phyloP scores from a whole-genome alignment of 2,113 vertebrate genomes.

The Melanerpes aurifrons region DNA sequence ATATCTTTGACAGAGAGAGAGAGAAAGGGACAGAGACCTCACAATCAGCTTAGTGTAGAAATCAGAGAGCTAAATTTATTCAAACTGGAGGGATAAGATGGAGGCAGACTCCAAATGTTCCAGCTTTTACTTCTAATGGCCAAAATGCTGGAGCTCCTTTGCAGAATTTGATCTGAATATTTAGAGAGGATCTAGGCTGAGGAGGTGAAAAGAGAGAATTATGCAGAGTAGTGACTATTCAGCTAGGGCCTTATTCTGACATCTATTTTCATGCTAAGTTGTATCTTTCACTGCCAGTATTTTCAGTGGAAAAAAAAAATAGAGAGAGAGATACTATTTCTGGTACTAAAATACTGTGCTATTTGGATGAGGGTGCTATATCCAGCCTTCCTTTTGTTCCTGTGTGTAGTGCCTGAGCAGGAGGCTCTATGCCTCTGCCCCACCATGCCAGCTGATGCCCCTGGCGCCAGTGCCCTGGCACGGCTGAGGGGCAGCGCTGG shows the following conservation, averaged over 20 bases:
- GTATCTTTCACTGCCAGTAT: conserved; percentile 56
- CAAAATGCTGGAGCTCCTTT: conserved; percentile 15
- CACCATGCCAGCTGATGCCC: not conserved
- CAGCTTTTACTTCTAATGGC: conserved; percentile 18
- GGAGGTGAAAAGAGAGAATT: conserved; percentile 58
- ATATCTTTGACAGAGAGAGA: not conserved
- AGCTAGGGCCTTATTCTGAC: conserved; percentile 52
- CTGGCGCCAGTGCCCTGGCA: not conserved
- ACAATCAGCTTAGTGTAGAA: not conserved
- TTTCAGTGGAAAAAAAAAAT: not conserved
- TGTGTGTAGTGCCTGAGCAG: not conserved
- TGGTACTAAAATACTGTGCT: conserved; percentile 8
- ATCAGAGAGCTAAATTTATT: conserved; percentile 29
- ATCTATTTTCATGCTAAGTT: conserved; percentile 70
- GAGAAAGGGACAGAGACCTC: not conserved
- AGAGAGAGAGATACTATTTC: conserved; percentile 15
- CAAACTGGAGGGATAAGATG: not conserved
- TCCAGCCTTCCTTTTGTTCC: not conserved
- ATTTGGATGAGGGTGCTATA: conserved; percentile 23
- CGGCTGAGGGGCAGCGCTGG: not conserved
- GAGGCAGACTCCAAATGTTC: conserved; percentile 8
- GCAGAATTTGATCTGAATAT: conserved; percentile 58
- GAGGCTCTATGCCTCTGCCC: not conserved
- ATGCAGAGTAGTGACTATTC: conserved; percentile 61
- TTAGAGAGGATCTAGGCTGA: conserved; percentile 52